Evolutionary conservation across 2,888 invertebrate species (phyloP), one percentile per base, ranked within the genome.

Genomic region (Syrista parreyssii): DNA sequence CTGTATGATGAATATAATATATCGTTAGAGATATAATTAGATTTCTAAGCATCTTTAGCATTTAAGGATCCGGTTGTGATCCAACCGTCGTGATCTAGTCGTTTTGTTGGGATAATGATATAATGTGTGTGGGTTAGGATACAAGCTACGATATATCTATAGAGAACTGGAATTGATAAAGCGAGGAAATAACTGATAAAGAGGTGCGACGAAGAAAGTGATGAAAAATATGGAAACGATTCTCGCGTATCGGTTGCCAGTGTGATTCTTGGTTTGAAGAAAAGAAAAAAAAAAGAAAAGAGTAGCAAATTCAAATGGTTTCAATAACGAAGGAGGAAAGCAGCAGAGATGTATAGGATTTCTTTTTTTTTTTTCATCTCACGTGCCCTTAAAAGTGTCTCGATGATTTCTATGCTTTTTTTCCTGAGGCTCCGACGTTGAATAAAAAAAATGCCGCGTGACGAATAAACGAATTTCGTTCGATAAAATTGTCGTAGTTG

Each of bases 11-110:
- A 71, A 71, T 55, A 85, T 84, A 84, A 87, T 86, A 86, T 85
- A 86, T 85, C 86, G 84, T 85, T 88, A 77, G 79, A 78, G 75
- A 78, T 74, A 35, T 32, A 74, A 33, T 74, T 84, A 86, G 84
- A 78, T 78, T 78, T 80, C 83, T 86, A 88, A 86, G 86, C 72
- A 31, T 31, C 68, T 73, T 84, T 88, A 89, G 87, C 87, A 88
- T 86, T 86, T 89, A 88, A 89, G 87, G 86, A 87, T 87, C 86
- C 88, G 88, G 86, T 88, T 86, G 86, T 84, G 83, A 83, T 84
- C 86, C 89, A 88, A 88, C 86, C 87, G 87, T 87, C 89, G 88
- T 89, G 86, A 89, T 90, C 90, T 90, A 90, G 90, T 90, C 90
- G 88, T 88, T 87, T 73, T 88, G 84, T 87, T 89, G 87, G 88